These are phyloP conservation scores for Emydocephalus ijimae DNA, from an alignment of 2,113 vertebrate species.

Conservation along the genomic window DNA sequence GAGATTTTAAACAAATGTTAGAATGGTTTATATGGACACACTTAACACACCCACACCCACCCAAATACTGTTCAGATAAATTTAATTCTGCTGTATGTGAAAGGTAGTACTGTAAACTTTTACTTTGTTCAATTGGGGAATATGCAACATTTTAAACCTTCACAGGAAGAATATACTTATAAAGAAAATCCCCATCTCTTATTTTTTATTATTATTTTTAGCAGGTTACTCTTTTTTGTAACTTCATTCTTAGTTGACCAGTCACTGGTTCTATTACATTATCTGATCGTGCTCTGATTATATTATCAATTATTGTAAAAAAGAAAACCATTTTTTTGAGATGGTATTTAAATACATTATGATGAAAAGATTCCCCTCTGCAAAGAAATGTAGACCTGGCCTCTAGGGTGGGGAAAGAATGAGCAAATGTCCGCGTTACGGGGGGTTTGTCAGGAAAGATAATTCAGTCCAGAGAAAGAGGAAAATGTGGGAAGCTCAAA, in stretches of 20 bases:
- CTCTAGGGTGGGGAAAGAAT: not conserved
- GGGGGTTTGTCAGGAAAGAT: not conserved
- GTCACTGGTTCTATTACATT: not conserved
- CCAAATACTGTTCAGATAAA: not conserved
- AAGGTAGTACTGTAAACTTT: not conserved
- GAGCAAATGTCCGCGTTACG: not conserved
- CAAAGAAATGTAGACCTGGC: not conserved
- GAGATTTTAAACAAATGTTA: not conserved
- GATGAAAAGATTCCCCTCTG: not conserved
- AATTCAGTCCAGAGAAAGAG: not conserved
- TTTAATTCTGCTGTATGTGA: not conserved
- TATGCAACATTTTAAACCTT: not conserved
- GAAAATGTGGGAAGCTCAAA: not conserved
- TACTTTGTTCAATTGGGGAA: not conserved
- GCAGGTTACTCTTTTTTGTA: not conserved
- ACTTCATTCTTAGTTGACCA: not conserved
- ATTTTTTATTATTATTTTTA: not conserved
- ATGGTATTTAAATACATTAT: not conserved
- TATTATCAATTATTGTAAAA: not conserved
- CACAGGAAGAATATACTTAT: not conserved
- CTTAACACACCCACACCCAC: not conserved
- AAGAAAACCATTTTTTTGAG: not conserved
- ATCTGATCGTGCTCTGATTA: not conserved
- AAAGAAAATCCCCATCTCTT: not conserved
- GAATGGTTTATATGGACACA: not conserved